Evolutionary conservation across 1,140 invertebrate genomes (phyloP).

Genomic region (Drosophila funebris): DNA sequence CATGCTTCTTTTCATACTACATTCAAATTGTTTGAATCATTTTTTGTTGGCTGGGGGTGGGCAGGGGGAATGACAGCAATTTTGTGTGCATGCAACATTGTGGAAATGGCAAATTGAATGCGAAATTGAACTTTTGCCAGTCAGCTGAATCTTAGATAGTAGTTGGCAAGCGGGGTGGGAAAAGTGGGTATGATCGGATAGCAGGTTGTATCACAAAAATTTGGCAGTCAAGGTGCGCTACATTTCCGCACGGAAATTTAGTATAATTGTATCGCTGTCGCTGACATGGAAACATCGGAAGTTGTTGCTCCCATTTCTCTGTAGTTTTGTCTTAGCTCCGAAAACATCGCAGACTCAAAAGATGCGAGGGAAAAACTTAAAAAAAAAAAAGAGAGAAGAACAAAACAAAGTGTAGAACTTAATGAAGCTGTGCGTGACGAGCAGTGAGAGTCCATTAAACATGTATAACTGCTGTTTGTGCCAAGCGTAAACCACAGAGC

Average conservation of each 20-base stretch:
- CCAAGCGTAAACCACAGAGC: not conserved
- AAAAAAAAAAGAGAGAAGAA: not conserved
- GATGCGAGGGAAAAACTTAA: not conserved
- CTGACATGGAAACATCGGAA: constrained; percentile 71
- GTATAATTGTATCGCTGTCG: constrained; percentile 72
- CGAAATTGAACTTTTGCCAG: constrained; percentile 78
- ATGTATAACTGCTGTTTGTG: constrained; percentile 17
- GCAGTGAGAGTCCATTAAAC: constrained; percentile 30
- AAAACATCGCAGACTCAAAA: no score
- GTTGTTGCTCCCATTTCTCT: constrained; percentile 50
- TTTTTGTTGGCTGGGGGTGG: not conserved
- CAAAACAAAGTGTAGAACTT: not conserved
- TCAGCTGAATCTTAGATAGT: not conserved
- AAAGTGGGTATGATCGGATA: not conserved
- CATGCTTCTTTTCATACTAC: constrained; percentile 3
- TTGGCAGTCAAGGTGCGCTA: constrained; percentile 36
- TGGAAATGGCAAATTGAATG: constrained; percentile 79
- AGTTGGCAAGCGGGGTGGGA: not conserved
- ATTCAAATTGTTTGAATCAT: constrained; percentile 65
- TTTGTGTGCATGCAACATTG: constrained; percentile 48
- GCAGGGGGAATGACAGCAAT: not conserved
- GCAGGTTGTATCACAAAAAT: constrained; percentile 7
- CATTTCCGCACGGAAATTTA: constrained; percentile 72
- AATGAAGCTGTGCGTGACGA: constrained; percentile 1
- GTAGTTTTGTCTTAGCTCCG: not conserved